Base-by-base conservation (phyloP, 1,140 invertebrate genomes). In the Drosophila mojavensis region DNA sequence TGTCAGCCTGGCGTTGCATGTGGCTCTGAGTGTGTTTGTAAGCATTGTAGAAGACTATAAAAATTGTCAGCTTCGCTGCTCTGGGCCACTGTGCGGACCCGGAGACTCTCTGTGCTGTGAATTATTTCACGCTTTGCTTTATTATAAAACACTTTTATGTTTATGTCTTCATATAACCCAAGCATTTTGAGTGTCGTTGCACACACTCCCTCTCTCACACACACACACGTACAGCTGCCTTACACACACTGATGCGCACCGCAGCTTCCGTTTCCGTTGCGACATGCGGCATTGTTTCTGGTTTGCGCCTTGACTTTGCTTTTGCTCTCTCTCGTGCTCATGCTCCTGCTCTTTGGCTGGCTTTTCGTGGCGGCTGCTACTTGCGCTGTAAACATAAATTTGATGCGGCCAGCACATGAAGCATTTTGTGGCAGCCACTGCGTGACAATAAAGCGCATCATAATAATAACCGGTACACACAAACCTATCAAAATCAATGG, bases 101-200 rank as follows among this genome's bases (percentile, higher is more conserved):
- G 24, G 59, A 73, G 77, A 20, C 20, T 20, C 78, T 68, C 66
- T 75, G 82, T 55, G 58, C 55, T 82, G 83, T 86, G 84, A 88
- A 84, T 88, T 83, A 88, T 89, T 88, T 86, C 83, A 88, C 83
- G 83, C 79, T 86, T 86, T 88, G 79, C 84, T 88, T 88, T 88
- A 89, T 88, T 88, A 88, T 88, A 88, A 88, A 89, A 84, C 83
- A 88, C 83, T 88, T 88, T 88, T 88, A 88, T 80, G 78, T 78
- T 80, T 80, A 80, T 88, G 83, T 88, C 83, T 88, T 88, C 81
- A 88, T 88, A 89, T 88, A 84, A 89, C 77, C 79, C 73, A 86
- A 73, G 76, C 83, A 82, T 88, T 88, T 73, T 79, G 76, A 78
- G 80, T 79, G 66, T 74, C 55, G 43, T 28, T 58, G 54, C 69